Evolutionary conservation across 2,888 invertebrate genomes (phyloP), one percentile per base, ranked within the genome.

Genomic region (Drosophila buzzatii): DNA sequence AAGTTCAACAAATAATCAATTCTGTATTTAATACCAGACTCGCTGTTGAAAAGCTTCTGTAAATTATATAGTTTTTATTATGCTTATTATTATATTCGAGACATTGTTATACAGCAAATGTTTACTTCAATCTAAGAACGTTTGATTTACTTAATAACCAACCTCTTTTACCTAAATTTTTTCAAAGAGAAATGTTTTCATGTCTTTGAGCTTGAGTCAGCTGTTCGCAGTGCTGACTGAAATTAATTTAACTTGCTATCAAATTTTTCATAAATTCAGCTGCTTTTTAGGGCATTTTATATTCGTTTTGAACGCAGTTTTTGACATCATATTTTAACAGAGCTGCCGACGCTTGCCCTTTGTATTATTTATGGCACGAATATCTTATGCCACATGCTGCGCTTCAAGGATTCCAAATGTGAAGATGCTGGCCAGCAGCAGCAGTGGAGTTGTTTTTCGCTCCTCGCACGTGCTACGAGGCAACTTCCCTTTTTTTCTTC

Each of bases 321-420:
- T 18, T 59, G 14, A 18, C 41, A 39, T 23, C 45, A 58, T 31
- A 42, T 20, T 45, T 64, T 44, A 8, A 35, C 20, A 14, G 41
- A 37, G 49, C 47, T 51, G 35, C 52, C 49, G 41, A 56, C 56
- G 59, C 62, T 66, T 60, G 70, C 62, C 76, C 45, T 68, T 68
- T 71, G 53, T 70, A 72, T 75, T 78, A 78, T 79, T 70, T 79
- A 78, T 79, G 69, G 58, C 66, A 67, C 60, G 58, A 77, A 74
- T 74, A 67, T 70, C 59, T 55, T 56, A 52, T 65, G 71, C 60
- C 75, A 67, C 79, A 76, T 70, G 79, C 70, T 70, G 75, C 60
- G 74, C 63, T 45, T 66, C 55, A 63, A 73, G 42, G 20, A 45
- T 39, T 47, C 37, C 42, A 20, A 47, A 52, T 64, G 60, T 39